Evolutionary conservation across 2,113 vertebrate genomes (phyloP), one percentile per base, ranked within the genome.

Genomic region (Heterotis niloticus): DNA sequence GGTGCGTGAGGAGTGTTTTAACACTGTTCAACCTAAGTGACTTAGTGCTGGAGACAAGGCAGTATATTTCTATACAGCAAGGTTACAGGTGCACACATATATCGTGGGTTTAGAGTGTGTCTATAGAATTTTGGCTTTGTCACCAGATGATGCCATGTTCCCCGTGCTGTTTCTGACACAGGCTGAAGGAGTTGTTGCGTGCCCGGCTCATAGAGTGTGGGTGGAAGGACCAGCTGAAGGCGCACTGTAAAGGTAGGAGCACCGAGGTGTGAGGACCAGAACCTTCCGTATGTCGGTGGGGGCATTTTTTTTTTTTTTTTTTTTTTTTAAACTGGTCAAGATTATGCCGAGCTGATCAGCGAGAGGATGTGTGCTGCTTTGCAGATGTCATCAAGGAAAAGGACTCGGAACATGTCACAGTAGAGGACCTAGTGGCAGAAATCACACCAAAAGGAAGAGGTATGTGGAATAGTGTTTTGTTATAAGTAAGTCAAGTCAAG

Each of bases 401-500:
- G 88, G 96, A 96, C 80, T 89, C 98, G 87, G 96, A 99, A 83
- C 96, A 98, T 72, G 95, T 99, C 67, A 98, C 96, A 10, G 96
- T 99, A 83, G 98, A 99, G 86, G 98, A 98, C 88, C 91, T 99
- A 85, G 94, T 99, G 87, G 93, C 96, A 84, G 96, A 98, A 93
- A 96, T 98, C 85, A 99, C 96, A 83, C 96, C 96, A 62, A 98
- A 98, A 96, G 96, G 97, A 89, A 95, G 97, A 98, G 96, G 97
- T 98, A 94, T 86, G 7, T 44, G 34, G 84, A 7, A 44, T 7
- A 44, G 34, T 7, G 7, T 2, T 44, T 44, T 44, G n/a, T 44
- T 44, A 44, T 44, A 44, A 44, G 34, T 44, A 44, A n/a, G n/a
- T n/a, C n/a, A n/a, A n/a, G n/a, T n/a, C n/a, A n/a, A n/a, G n/a